Base-by-base conservation (phyloP, 1,140 invertebrate genomes). In the Pseudomyrmex gracilis region DNA sequence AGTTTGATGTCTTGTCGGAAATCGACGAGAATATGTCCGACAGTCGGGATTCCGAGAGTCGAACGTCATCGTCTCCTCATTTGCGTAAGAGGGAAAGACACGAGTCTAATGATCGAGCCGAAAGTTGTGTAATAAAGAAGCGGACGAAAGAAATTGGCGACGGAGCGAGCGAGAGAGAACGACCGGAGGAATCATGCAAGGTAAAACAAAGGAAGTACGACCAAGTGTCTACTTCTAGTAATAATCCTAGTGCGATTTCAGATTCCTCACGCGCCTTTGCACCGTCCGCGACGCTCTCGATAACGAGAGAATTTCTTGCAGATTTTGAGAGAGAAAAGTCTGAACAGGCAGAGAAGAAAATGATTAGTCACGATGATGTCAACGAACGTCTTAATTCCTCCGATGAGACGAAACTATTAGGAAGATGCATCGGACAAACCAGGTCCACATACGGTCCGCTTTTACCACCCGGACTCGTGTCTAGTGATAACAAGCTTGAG, bases 1-100 rank as follows among this genome's bases (percentile, higher is more conserved):
- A 92, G 80, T 92, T 92, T 24, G 90, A 92, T 22, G 88, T 92
- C 20, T 24, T 92, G 2, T 92, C 92, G 0, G 91, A 92, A 10
- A 90, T 87, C 0, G 90, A 90, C 8, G 91, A 88, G 61, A 90
- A 87, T 53, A 71, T 85, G 12, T 89, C 89, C 0, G 87, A 88
- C 9, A 34, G 22, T 51, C 89, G 85, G 2, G 64, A 83, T 20
- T 34, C 64, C 5, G 83, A 71, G 43, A 70, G 49, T 43, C 68
- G 13, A 13, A 63, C 43, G 34, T 34, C 34, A 15, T 78, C 43
- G 9, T 43, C 70, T 15, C 74, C 24, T 10, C 58, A 45, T 15
- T 53, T 68, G 2, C 61, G 51, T 63, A 73, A 88, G n/a, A 61
- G 49, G 1, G 85, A 76, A 84, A 86, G 57, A 45, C 49, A 74